Percentiles rank a stretch among this genome's conserved stretches.
Evolutionary conservation across 2,113 vertebrate genomes (phyloP).

Genomic region (Spea multiplicata): DNA sequence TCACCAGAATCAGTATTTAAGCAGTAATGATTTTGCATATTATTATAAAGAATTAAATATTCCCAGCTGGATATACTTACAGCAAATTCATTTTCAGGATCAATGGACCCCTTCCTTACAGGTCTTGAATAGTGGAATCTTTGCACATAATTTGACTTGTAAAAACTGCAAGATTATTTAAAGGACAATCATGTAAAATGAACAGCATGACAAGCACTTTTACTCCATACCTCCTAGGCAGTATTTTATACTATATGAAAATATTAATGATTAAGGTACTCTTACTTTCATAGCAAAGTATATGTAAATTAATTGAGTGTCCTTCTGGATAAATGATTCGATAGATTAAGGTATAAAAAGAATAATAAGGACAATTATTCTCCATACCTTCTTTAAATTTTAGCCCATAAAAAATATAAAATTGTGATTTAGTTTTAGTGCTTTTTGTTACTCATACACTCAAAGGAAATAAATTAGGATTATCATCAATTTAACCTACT

Average conservation of each 20-base stretch:
- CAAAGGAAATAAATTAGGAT: constrained; percentile 9
- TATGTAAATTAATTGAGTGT: constrained; percentile 18
- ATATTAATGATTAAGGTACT: constrained; percentile 9
- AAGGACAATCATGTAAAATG: constrained; percentile 33
- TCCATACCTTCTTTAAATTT: not conserved
- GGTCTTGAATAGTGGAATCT: constrained; percentile 93
- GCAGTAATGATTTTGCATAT: not conserved
- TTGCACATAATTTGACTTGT: constrained; percentile 96
- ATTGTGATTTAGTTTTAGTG: not conserved
- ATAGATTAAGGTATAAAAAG: constrained; percentile 8
- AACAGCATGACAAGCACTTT: constrained; percentile 24
- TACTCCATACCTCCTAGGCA: not conserved
- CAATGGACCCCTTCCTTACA: constrained; percentile 84
- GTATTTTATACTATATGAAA: constrained; percentile 4
- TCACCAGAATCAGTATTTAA: not conserved
- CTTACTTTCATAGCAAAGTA: constrained; percentile 18
- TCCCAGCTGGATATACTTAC: constrained; percentile 69
- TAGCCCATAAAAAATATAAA: constrained; percentile 13
- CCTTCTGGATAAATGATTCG: not conserved
- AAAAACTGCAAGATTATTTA: constrained; percentile 78
- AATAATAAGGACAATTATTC: not conserved
- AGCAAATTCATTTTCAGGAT: constrained; percentile 95
- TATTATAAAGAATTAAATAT: not conserved
- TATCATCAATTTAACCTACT: not conserved
- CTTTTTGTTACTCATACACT: not conserved